phyloP scores from a whole-genome alignment of 1,140 invertebrate genomes.

The Drosophila chauvacae region DNA sequence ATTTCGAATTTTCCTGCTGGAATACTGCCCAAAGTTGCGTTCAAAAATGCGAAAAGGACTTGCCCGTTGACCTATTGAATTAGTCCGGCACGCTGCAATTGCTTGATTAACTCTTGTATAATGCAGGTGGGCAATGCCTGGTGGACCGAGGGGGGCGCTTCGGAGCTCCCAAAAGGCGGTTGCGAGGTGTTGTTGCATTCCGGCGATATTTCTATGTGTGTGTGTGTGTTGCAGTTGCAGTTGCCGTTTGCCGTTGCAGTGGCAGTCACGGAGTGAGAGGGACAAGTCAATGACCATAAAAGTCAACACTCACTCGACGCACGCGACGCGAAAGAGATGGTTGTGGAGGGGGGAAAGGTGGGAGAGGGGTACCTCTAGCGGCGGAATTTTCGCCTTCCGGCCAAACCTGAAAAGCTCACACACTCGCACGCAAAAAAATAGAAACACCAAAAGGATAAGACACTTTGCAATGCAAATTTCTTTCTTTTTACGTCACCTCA shows the following conservation, averaged over 20 bases:
- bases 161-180: not conserved
- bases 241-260: constrained; percentile 8
- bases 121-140: constrained; percentile 8
- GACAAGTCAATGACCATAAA: constrained; percentile 63
- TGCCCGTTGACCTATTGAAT: constrained; percentile 50
- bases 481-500: not conserved
- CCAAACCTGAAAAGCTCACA: constrained; percentile 27
- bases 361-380: constrained; percentile 21
- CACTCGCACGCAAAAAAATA: constrained; percentile 13
- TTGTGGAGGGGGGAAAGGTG: not conserved
- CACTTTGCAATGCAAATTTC: constrained; percentile 57
- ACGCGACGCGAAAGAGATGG: constrained; percentile 19
- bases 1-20: not conserved
- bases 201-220: constrained; percentile 15
- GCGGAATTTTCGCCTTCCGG: constrained; percentile 52
- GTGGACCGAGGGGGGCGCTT: not conserved
- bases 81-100: constrained; percentile 47
- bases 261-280: constrained; percentile 21
- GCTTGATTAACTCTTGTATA: constrained; percentile 55
- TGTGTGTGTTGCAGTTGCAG: not conserved
- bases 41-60: constrained; percentile 18
- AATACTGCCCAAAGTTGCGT: not conserved
- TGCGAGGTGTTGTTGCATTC: constrained; percentile 21
- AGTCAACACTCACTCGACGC: constrained; percentile 57
- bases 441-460: constrained; percentile 1